Percentiles rank a stretch among this genome's conserved stretches.
Evolutionary conservation across 2,113 vertebrate species (phyloP).

Genomic region (Capricornis sumatraensis): DNA sequence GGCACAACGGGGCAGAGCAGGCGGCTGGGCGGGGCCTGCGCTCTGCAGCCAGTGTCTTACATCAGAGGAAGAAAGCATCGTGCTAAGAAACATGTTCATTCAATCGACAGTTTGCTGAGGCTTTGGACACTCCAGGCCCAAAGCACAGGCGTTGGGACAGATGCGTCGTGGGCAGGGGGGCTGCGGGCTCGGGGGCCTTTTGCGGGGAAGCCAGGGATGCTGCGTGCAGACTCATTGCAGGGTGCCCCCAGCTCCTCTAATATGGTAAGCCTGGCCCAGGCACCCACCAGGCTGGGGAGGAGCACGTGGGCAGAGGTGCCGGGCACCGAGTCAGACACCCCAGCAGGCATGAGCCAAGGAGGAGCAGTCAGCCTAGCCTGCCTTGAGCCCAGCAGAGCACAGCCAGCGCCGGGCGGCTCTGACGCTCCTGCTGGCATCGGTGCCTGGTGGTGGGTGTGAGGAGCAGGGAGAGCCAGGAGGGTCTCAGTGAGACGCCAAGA

Average conservation of each 20-base stretch:
- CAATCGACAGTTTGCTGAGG: neutral
- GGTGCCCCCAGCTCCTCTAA: neutral
- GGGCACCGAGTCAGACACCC: neutral
- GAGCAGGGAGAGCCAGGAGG: neutral
- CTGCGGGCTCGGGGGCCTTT: accelerated
- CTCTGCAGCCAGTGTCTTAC: neutral
- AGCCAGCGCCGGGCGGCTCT: neutral
- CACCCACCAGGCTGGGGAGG: neutral
- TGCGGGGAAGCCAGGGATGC: accelerated
- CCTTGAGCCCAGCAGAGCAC: neutral
- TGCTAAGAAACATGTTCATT: neutral
- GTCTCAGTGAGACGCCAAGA: neutral
- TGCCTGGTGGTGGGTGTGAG: neutral
- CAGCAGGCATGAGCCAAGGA: neutral
- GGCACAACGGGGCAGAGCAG: accelerated
- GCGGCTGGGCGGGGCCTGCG: accelerated
- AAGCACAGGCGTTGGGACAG: accelerated
- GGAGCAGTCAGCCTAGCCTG: neutral
- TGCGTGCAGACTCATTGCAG: accelerated
- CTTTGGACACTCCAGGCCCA: accelerated
- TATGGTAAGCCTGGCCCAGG: neutral
- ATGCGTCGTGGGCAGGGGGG: accelerated
- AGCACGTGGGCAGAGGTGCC: accelerated
- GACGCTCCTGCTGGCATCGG: neutral
- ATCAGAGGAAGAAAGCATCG: neutral